Conservation (phyloP, 2,888 invertebrate species). For the Nymphalis urticae region DNA sequence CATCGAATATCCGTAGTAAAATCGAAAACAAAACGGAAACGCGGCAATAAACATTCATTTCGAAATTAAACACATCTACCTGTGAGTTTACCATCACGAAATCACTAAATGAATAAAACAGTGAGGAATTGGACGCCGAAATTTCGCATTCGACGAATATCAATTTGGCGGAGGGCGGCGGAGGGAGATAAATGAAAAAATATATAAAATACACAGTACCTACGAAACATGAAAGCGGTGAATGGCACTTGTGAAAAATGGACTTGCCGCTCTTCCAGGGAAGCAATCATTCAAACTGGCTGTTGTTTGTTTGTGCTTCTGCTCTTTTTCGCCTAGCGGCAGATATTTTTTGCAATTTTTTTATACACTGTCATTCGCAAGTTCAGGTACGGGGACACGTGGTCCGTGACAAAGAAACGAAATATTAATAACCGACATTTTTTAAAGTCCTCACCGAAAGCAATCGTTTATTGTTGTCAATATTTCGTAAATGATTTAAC, state of each 20-base stretch:
- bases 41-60: conserved; percentile 79
- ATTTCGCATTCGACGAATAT: conserved; percentile 77
- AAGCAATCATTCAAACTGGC: conserved; percentile 81
- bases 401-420: conserved; percentile 77
- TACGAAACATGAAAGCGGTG: conserved; percentile 77
- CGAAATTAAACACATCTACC: conserved; percentile 80
- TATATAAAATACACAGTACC: conserved; percentile 69
- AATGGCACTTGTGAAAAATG: conserved; percentile 83
- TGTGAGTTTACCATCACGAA: conserved; percentile 77
- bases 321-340: conserved; percentile 74
- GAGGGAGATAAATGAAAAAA: conserved; percentile 71
- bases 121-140: conserved; percentile 71
- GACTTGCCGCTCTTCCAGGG: conserved; percentile 81
- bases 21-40: conserved; percentile 72
- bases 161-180: conserved; percentile 70
- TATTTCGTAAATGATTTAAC: conserved; percentile 80
- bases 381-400: conserved; percentile 81
- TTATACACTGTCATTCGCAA: conserved; percentile 76
- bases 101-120: conserved; percentile 81
- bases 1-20: conserved; percentile 26
- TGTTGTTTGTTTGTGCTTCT: conserved; percentile 80
- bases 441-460: conserved; percentile 71
- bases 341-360: conserved; percentile 69
- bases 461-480: conserved; percentile 78
- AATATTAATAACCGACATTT: conserved; percentile 81